phyloP scores from a whole-genome alignment of 1,140 invertebrate species.

The Phocides pigmalion region DNA sequence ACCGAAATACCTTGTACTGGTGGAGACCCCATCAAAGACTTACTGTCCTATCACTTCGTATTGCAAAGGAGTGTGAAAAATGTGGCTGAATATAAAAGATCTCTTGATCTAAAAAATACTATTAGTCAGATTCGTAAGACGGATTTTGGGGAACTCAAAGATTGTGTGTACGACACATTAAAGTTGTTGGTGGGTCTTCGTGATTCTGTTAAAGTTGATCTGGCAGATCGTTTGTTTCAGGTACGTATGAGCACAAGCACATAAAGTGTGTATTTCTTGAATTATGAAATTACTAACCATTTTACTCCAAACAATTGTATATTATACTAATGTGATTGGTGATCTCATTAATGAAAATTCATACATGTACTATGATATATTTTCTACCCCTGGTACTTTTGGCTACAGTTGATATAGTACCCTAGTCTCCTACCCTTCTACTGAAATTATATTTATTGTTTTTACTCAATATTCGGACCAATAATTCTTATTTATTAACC shows the following conservation, averaged over 20 bases:
- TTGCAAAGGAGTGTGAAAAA: slow-evolving; percentile 60
- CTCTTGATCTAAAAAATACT: slow-evolving; percentile 58
- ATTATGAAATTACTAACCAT: too few species aligned
- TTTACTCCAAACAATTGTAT: too few species aligned
- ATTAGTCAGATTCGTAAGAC: slow-evolving; percentile 50
- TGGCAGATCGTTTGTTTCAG: slow-evolving; percentile 62
- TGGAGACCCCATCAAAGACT: slow-evolving; percentile 56
- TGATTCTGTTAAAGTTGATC: slow-evolving; percentile 55
- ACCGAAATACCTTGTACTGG: slow-evolving; percentile 40
- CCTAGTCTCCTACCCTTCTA: too few species aligned
- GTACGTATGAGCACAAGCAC: slow-evolving; percentile 34
- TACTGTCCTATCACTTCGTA: slow-evolving; percentile 67
- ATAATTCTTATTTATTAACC: too few species aligned
- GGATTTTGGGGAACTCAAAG: slow-evolving; percentile 56
- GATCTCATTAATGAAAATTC: too few species aligned
- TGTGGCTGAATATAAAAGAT: slow-evolving; percentile 64
- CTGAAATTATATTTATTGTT: too few species aligned
- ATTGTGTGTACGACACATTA: slow-evolving; percentile 52
- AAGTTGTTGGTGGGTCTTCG: slow-evolving; percentile 56
- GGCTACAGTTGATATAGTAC: too few species aligned
- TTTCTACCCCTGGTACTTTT: too few species aligned
- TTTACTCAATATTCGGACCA: too few species aligned
- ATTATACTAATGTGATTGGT: too few species aligned
- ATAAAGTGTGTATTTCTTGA: too few species aligned
- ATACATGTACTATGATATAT: too few species aligned